Conservation (phyloP, 1,140 invertebrate genomes). For the Magallana angulata region DNA sequence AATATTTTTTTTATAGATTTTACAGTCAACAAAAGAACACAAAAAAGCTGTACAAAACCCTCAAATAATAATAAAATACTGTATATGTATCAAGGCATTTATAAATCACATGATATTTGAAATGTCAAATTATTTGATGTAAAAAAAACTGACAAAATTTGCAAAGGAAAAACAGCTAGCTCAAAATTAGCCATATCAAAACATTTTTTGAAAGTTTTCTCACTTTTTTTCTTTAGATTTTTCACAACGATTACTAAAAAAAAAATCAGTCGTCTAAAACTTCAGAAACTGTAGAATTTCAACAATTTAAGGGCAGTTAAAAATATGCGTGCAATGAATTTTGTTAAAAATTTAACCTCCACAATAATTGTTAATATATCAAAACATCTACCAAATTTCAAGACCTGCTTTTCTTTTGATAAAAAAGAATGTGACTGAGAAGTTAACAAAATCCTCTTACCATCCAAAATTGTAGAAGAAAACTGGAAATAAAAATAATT, state of each 20-base stretch:
- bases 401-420: not conserved
- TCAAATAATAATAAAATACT: too few relatives aligned
- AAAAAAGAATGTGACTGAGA: not conserved
- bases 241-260: conserved; percentile 1
- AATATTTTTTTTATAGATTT: too few relatives aligned
- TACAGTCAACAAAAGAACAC: too few relatives aligned
- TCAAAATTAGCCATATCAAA: not conserved
- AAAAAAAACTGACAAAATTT: too few relatives aligned
- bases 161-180: too few relatives aligned
- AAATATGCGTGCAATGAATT: not conserved
- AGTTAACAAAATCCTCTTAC: conserved; percentile 66
- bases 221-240: not conserved
- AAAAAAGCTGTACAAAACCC: too few relatives aligned
- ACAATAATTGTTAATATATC: not conserved
- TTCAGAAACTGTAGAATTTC: too few relatives aligned
- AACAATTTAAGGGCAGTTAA: too few relatives aligned
- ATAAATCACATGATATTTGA: too few relatives aligned
- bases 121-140: not conserved
- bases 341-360: not conserved
- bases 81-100: too few relatives aligned
- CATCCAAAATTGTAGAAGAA: conserved; percentile 88
- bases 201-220: not conserved
- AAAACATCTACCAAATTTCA: not conserved
- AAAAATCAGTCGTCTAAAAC: too few relatives aligned
- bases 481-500: conserved; percentile 73